Percentiles rank a stretch among this genome's conserved stretches.
These are phyloP conservation scores for Acronicta psi DNA, from an alignment of 2,888 invertebrate genomes.

Conservation along the genomic window DNA sequence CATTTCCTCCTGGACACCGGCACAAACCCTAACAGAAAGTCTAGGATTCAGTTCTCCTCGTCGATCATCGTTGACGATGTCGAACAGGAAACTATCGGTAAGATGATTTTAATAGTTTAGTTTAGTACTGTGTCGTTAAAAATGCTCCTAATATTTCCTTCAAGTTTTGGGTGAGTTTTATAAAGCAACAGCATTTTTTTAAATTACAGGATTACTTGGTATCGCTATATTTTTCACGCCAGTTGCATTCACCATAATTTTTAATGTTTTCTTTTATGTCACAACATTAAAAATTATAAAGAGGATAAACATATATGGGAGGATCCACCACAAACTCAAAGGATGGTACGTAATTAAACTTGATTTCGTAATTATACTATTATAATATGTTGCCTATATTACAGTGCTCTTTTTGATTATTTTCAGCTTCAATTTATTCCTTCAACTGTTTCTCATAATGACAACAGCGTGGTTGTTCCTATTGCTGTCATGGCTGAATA, in stretches of 20 bases:
- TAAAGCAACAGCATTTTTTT: slow-evolving; percentile 6
- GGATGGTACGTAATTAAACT: slow-evolving; percentile 90
- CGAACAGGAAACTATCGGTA: slow-evolving; percentile 93
- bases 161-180: background rate
- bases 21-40: slow-evolving; percentile 85
- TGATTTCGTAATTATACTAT: background rate
- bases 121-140: no score
- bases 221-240: slow-evolving; percentile 95
- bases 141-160: background rate
- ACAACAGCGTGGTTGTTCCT: slow-evolving; percentile 93
- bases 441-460: slow-evolving; percentile 93
- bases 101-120: slow-evolving; percentile 25
- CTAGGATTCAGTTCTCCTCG: slow-evolving; percentile 76
- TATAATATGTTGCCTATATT: background rate
- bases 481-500: slow-evolving; percentile 92
- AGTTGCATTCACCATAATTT: slow-evolving; percentile 93
- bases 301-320: slow-evolving; percentile 94
- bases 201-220: slow-evolving; percentile 92
- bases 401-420: slow-evolving; percentile 35
- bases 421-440: slow-evolving; percentile 94
- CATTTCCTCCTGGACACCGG: slow-evolving; percentile 94
- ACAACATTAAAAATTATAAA: slow-evolving; percentile 94
- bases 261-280: slow-evolving; percentile 94
- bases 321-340: slow-evolving; percentile 95
- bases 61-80: slow-evolving; percentile 87